Conservation (phyloP, 2,113 vertebrate genomes). For the Myotis davidii region DNA sequence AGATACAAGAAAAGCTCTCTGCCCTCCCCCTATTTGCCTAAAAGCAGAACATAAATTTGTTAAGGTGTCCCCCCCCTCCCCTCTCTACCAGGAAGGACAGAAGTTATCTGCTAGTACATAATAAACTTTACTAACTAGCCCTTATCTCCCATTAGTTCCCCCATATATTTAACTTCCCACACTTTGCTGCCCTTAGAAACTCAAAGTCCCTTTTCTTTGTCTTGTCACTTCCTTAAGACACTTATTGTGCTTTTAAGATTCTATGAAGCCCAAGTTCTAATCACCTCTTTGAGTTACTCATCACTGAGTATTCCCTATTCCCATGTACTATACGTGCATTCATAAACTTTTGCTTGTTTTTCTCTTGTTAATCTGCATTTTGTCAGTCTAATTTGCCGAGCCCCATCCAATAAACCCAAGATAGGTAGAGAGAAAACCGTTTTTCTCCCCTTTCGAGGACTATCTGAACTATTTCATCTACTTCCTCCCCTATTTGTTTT, state of each 20-base stretch:
- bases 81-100: background rate
- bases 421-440: background rate
- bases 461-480: background rate
- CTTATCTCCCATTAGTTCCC: background rate
- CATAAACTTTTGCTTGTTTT: background rate
- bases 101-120: background rate
- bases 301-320: background rate
- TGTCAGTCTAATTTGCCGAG: background rate
- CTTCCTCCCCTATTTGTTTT: background rate
- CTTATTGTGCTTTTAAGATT: background rate
- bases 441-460: background rate
- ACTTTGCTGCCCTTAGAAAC: background rate
- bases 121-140: background rate
- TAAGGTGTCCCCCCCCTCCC: background rate
- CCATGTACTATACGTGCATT: rapidly evolving
- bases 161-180: background rate
- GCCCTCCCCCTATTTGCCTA: background rate
- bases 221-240: background rate
- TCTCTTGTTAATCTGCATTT: background rate
- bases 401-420: background rate
- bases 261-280: background rate
- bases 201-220: background rate
- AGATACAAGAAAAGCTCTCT: background rate
- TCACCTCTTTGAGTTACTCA: background rate
- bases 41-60: background rate